These are phyloP conservation scores for Lymantria monacha DNA, from an alignment of 2,888 invertebrate genomes.

Conservation along the genomic window DNA sequence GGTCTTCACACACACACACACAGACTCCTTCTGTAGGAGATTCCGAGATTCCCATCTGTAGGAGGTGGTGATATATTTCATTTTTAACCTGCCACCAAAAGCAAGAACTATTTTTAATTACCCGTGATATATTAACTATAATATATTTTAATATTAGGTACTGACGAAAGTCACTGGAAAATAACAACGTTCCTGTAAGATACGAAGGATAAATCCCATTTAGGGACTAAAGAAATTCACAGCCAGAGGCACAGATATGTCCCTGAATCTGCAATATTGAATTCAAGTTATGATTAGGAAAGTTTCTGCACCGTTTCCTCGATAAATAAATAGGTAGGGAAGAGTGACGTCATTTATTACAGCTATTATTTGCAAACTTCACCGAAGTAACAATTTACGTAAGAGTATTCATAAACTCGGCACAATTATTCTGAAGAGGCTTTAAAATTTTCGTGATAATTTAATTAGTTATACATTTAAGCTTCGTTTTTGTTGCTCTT, in stretches of 20 bases:
- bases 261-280: constrained; percentile 55
- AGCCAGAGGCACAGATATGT: constrained; percentile 55
- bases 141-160: constrained; percentile 21
- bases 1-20: too few species aligned
- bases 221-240: constrained; percentile 43
- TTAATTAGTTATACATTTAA: constrained; percentile 9
- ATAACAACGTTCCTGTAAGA: too few species aligned
- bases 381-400: constrained; percentile 3
- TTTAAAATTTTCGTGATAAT: constrained; percentile 4
- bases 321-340: constrained; percentile 33
- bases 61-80: too few species aligned
- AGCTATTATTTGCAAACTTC: constrained; percentile 17
- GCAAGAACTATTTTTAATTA: too few species aligned
- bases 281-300: constrained; percentile 67
- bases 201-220: constrained; percentile 37
- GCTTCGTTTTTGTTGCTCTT: background rate
- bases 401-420: constrained; percentile 2
- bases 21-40: too few species aligned
- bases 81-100: too few species aligned
- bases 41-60: too few species aligned
- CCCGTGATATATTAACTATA: constrained; percentile 9
- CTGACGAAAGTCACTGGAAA: constrained; percentile 33
- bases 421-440: background rate
- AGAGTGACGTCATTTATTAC: constrained; percentile 13
- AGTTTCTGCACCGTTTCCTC: constrained; percentile 48